Evolutionary conservation across 2,113 vertebrate genomes (phyloP), one percentile per base, ranked within the genome.

Genomic region (Thymallus thymallus): DNA sequence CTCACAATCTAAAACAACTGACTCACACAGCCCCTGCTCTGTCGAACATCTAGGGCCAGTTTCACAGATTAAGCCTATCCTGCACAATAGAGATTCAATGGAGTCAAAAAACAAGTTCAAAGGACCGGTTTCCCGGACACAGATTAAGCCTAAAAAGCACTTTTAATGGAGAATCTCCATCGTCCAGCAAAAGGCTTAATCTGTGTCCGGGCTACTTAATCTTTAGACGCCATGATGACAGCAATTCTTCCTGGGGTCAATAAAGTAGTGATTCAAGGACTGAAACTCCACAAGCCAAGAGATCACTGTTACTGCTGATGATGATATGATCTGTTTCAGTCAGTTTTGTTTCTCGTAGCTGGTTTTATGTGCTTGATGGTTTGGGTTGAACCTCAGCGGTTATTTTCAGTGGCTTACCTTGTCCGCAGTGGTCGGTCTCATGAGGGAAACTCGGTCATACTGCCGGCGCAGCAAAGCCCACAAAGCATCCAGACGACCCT

Each of bases 401-500:
- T 16, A 23, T n/a, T 23, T 61, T 24, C 35, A 23, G 18, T n/a
- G 9, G 45, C 93, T 75, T 90, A 98, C 97, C 95, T 97, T 90
- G 48, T 99, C 97, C 82, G 91, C 94, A 81, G 94, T 84, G 64
- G 96, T 95, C 1, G 98, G 98, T 55, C 97, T 88, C 98, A 99
- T 98, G 84, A 99, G 76, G n/a, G 97, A 98, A 16, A 99, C 98
- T 30, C 97, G 83, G 87, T 97, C 93, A 0, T 98, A 99, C 85
- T 98, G 97, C 2, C 93, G 85, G 45, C 94, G 66, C 67, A 99
- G 55, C 83, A 99, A 82, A 12, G 98, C 97, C 97, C 96, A 97
- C 78, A 99, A 77, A 0, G 96, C 97, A 0, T 99, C 96, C 0
- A 99, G 92, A 23, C 95, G 96, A 72, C 97, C 95, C 97, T 98